Evolutionary conservation across 2,888 invertebrate species (phyloP), one percentile per base, ranked within the genome.

Genomic region (Protonemura montana): DNA sequence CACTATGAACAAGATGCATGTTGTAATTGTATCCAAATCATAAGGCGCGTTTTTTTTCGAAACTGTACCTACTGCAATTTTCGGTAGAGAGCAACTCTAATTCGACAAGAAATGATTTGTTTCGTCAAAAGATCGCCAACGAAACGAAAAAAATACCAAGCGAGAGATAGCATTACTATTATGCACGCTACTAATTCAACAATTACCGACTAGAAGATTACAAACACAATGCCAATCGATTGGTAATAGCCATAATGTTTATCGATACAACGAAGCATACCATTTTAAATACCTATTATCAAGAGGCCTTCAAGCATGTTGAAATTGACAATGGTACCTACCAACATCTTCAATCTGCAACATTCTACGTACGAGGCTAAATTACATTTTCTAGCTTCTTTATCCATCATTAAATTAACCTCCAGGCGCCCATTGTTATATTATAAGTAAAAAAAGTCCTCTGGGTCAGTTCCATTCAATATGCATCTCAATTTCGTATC

Each of bases 61-160:
- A 13, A 59, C 59, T 16, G 35, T 35, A 35, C 35, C 35, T 59
- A 10, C 21, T 21, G 59, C 59, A 21, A 21, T 59, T 59, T 59
- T 59, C 59, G 59, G 59, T 59, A 59, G 59, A 59, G 59, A 59
- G 59, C 59, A 59, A 59, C 59, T 59, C 59, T 59, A 59, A 59
- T 59, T 59, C 59, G 59, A 59, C 59, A 59, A 59, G 16, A 59
- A 59, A 59, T 59, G 59, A 59, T 59, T 59, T 59, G 59, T 59
- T 59, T 13, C 59, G 7, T 21, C 21, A 13, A 59, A 21, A n/a
- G n/a, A 16, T 59, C 21, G 59, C 21, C 1, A 59, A 21, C 35
- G 7, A 3, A 59, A 13, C 21, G 59, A 7, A 6, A 35, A 59
- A 13, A 59, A 59, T 16, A 59, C n/a, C n/a, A 59, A 59, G 1